Percentiles rank a stretch among this genome's conserved stretches.
Conservation (phyloP, 2,797 vertebrate species). For the Micrastur ruficollis region DNA sequence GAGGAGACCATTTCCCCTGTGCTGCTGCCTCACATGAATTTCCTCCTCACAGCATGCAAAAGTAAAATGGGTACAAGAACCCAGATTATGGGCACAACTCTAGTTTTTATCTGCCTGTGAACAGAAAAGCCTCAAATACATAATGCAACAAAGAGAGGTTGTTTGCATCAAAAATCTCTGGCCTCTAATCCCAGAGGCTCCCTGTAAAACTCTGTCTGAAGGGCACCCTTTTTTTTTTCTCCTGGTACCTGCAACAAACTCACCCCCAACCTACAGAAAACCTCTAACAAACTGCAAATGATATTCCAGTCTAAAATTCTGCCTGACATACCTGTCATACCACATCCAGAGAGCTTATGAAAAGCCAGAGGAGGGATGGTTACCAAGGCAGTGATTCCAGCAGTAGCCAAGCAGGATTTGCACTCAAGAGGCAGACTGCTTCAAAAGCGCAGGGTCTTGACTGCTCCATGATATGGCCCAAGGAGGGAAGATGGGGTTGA, state of each 20-base stretch:
- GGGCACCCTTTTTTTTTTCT: neutral
- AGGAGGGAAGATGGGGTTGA: neutral
- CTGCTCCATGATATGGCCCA: accelerated
- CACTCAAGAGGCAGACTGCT: neutral
- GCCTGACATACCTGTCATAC: neutral
- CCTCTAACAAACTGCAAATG: neutral
- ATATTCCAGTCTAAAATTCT: neutral
- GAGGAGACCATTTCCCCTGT: neutral
- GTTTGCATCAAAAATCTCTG: neutral
- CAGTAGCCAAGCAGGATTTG: neutral
- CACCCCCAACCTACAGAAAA: neutral
- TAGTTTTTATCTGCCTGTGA: neutral
- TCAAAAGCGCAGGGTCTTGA: neutral
- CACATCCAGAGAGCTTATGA: neutral
- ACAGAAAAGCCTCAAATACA: neutral
- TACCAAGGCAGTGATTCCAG: neutral
- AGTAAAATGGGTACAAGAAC: neutral
- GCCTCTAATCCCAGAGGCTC: neutral
- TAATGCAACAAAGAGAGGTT: neutral
- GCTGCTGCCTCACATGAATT: neutral
- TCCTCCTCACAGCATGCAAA: neutral
- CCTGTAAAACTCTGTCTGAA: neutral
- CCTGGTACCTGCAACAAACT: neutral
- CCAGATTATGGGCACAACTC: neutral
- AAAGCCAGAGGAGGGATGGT: neutral